Evolutionary conservation across 2,888 invertebrate genomes (phyloP).

Genomic region (Synanthedon tipuliformis): DNA sequence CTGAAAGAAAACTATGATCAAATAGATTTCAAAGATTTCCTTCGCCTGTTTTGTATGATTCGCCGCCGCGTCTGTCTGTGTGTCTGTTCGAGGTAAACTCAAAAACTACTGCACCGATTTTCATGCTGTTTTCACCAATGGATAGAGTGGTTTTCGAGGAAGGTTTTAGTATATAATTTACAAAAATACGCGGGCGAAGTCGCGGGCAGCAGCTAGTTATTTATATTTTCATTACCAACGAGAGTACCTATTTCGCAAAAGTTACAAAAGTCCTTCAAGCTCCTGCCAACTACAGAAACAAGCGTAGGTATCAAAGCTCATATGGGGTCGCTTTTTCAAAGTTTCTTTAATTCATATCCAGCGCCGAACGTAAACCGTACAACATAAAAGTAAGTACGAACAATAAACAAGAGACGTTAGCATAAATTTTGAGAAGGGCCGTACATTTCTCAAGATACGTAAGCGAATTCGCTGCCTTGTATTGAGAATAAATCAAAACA

Average conservation of each 20-base stretch:
- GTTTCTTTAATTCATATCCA: conserved; percentile 24
- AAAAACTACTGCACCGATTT: no score
- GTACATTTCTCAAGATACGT: conserved; percentile 9
- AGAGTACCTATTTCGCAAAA: neutral
- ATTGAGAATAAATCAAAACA: conserved; percentile 11
- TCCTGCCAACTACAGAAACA: neutral
- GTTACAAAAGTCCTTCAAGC: neutral
- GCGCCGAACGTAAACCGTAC: neutral
- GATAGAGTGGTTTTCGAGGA: no score
- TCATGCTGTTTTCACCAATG: no score
- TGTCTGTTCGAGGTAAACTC: no score
- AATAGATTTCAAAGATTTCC: no score
- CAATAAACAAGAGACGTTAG: conserved; percentile 21
- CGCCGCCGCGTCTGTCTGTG: no score
- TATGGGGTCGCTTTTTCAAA: conserved; percentile 4
- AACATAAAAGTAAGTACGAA: conserved; percentile 6
- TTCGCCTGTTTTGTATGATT: no score
- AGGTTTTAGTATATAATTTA: no score
- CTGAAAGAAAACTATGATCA: no score
- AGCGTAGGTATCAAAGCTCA: neutral
- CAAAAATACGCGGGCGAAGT: no score
- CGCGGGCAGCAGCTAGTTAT: no score
- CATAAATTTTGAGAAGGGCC: conserved; percentile 7
- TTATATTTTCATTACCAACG: neutral
- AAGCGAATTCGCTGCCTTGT: conserved; percentile 6